phyloP scores from a whole-genome alignment of 2,113 vertebrate genomes.

The Strix aluco region DNA sequence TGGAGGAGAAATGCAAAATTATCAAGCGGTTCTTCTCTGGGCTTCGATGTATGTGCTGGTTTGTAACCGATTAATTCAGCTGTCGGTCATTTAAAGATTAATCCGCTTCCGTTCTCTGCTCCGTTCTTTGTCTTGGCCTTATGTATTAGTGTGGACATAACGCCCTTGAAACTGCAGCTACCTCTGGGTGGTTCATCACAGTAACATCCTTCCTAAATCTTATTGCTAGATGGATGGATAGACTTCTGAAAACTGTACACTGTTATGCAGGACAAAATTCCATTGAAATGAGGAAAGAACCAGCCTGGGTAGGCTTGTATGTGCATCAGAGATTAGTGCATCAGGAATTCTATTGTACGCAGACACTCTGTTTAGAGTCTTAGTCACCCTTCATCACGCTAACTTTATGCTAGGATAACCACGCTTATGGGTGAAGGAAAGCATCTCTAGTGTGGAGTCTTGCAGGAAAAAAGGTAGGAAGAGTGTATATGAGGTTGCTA shows the following conservation, averaged over 20 bases:
- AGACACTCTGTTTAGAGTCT: background rate
- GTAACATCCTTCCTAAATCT: background rate
- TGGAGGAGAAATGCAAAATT: background rate
- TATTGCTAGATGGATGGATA: background rate
- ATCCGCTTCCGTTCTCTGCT: background rate
- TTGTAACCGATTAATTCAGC: background rate
- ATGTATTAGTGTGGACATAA: background rate
- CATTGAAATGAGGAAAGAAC: background rate
- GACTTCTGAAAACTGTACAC: background rate
- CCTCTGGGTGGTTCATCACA: background rate
- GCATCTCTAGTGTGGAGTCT: background rate
- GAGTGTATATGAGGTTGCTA: background rate
- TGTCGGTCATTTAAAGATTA: background rate
- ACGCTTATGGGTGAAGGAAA: rapidly evolving
- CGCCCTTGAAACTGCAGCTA: background rate
- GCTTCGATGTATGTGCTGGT: background rate
- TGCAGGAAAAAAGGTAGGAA: background rate
- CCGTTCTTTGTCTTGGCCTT: background rate
- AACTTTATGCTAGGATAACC: background rate
- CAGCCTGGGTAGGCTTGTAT: background rate
- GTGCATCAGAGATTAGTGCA: background rate
- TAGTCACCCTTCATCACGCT: background rate
- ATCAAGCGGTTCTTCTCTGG: background rate
- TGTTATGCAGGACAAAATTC: background rate
- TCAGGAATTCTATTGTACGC: background rate